These are phyloP conservation scores for Calliopsis andreniformis DNA, from an alignment of 1,140 invertebrate species.

Conservation along the genomic window DNA sequence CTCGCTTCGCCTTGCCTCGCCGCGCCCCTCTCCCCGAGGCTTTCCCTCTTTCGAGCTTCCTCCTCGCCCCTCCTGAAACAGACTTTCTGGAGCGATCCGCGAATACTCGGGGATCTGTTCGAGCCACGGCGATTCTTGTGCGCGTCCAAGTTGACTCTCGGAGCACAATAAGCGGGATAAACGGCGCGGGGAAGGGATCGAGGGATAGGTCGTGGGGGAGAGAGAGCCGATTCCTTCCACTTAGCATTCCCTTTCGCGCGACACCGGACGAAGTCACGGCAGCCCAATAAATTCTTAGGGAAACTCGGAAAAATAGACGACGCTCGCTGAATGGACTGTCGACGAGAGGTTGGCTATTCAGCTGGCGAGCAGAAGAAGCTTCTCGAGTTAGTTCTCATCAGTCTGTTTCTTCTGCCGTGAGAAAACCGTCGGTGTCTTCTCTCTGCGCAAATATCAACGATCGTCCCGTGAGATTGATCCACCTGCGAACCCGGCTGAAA, in stretches of 20 bases:
- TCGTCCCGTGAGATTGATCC: slow-evolving; percentile 22
- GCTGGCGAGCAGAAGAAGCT: neutral
- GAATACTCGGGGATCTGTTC: too few species aligned
- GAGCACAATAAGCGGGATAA: neutral
- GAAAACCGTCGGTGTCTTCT: slow-evolving; percentile 6
- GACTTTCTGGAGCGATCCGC: too few species aligned
- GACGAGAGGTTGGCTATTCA: slow-evolving; percentile 21
- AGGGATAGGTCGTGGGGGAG: neutral
- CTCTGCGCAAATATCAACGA: slow-evolving; percentile 13
- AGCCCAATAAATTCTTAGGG: slow-evolving; percentile 16
- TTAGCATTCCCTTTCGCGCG: slow-evolving; percentile 17
- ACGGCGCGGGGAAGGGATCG: too few species aligned
- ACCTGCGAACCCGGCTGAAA: slow-evolving; percentile 3
- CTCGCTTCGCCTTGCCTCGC: too few species aligned
- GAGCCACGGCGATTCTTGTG: too few species aligned
- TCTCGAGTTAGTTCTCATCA: slow-evolving; percentile 37
- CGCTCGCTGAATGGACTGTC: slow-evolving; percentile 15
- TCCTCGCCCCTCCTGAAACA: too few species aligned
- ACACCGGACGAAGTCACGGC: slow-evolving; percentile 1
- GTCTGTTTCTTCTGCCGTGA: slow-evolving; percentile 37
- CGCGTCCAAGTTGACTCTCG: too few species aligned
- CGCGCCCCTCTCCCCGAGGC: too few species aligned
- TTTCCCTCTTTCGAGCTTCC: too few species aligned
- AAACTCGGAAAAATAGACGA: slow-evolving; percentile 36
- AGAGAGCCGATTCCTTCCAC: neutral